Percentiles rank a stretch among this genome's conserved stretches.
These are phyloP conservation scores for Globodera ellingtonae DNA, from an alignment of 1,140 invertebrate species.

Conservation along the genomic window DNA sequence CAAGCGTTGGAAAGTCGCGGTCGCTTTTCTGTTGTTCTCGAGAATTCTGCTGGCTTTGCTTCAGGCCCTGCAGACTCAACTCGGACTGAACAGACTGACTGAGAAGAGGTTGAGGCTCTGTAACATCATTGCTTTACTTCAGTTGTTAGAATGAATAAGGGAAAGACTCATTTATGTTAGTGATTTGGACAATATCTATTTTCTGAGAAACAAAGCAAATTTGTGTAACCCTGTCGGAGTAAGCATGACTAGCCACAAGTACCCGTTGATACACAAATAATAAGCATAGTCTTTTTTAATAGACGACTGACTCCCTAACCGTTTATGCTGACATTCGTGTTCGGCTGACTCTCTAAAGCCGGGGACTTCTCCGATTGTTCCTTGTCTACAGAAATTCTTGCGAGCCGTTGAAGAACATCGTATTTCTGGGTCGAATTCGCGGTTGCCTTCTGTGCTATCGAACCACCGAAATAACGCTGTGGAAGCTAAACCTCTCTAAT, in stretches of 20 bases:
- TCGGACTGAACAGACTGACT: not conserved
- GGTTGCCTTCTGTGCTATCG: not conserved
- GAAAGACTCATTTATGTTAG: too few species aligned
- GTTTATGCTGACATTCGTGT: not conserved
- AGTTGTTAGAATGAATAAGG: too few species aligned
- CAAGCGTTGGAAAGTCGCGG: constrained; percentile 58
- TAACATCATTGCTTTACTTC: not conserved
- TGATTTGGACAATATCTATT: too few species aligned
- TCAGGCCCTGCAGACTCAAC: not conserved
- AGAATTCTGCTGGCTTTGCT: constrained; percentile 24
- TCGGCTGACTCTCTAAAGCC: not conserved
- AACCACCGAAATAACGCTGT: constrained; percentile 30
- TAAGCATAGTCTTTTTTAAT: too few species aligned
- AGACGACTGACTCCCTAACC: too few species aligned
- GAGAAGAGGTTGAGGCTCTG: constrained; percentile 1
- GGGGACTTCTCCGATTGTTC: constrained; percentile 10
- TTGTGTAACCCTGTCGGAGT: too few species aligned
- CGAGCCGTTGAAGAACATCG: constrained; percentile 41
- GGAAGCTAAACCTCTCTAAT: constrained; percentile 33
- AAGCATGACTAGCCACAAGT: too few species aligned
- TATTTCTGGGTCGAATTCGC: constrained; percentile 30
- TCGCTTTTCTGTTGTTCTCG: constrained; percentile 36
- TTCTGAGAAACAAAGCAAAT: too few species aligned
- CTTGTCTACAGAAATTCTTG: constrained; percentile 43
- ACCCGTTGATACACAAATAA: too few species aligned